These are phyloP conservation scores for Eidolon helvum DNA, from an alignment of 2,113 vertebrate species.

Conservation along the genomic window DNA sequence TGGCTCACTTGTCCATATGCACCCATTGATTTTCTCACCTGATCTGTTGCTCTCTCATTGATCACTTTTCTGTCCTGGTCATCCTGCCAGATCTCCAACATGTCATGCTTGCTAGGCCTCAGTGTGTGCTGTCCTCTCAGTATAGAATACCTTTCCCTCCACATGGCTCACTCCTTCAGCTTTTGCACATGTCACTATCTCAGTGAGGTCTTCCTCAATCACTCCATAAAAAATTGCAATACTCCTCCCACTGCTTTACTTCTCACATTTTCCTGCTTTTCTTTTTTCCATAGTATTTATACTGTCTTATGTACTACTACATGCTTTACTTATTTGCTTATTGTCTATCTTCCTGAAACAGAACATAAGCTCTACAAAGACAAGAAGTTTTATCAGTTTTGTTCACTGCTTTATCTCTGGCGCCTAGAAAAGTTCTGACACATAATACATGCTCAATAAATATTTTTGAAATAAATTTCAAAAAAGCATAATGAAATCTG, in stretches of 20 bases:
- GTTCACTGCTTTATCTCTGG: not conserved
- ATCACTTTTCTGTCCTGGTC: not conserved
- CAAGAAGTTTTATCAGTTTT: not conserved
- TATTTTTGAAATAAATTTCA: conserved; percentile 11
- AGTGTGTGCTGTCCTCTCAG: not conserved
- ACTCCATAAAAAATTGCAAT: not conserved
- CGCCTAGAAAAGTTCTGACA: not conserved
- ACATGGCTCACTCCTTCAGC: not conserved
- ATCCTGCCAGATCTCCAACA: not conserved
- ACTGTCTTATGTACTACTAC: not conserved
- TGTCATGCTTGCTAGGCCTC: not conserved
- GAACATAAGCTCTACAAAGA: not conserved
- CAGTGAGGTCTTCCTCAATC: not conserved
- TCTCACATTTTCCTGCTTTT: not conserved
- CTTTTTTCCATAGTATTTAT: not conserved
- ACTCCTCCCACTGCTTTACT: not conserved
- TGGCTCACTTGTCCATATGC: not conserved
- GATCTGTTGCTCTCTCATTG: not conserved
- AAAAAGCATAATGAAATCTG: not conserved
- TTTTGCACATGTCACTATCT: not conserved
- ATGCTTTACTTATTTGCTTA: not conserved
- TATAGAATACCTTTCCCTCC: not conserved
- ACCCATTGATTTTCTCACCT: not conserved
- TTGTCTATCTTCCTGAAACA: not conserved
- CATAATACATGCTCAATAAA: not conserved